Base-by-base conservation (phyloP, 1,140 invertebrate genomes). In the Caenorhabditis latens region DNA sequence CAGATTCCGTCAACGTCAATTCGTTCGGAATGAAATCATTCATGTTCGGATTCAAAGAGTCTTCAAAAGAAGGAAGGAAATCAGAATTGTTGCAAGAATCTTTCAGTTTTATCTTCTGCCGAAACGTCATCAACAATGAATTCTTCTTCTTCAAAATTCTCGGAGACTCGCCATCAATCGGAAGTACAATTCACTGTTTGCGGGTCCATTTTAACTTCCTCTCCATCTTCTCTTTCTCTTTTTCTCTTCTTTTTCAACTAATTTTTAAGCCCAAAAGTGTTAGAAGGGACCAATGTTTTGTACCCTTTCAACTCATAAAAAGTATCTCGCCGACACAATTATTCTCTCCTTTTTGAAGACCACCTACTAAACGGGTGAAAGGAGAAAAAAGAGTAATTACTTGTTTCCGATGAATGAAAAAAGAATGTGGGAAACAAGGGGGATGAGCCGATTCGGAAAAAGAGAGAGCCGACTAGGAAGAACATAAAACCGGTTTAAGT, bases 111-210 rank as follows among this genome's bases (percentile, higher is more conserved):
- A 79, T 79, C 71, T 71, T n/a, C 13, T 19, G 46, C 19, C 46
- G 14, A 46, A n/a, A 53, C 71, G 71, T 79, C 71, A 50, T 79
- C 71, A 79, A 79, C 46, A 71, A 71, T 71, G 65, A 46, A 21
- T 63, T 63, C 24, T 71, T 46, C 42, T 43, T 19, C n/a, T 40
- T 9, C 24, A 13, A 16, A 71, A 71, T 43, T 71, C 65, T 71
- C 65, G 65, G 46, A 71, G 65, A 48, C 65, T 71, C 42, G 65
- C 65, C 71, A 79, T 79, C 71, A 79, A 79, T 79, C 71, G 71
- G 71, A 79, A 79, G 71, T 79, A 79, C 71, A 79, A 79, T 79
- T 79, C 71, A 79, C 71, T 79, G 71, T 79, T 79, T 79, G 71
- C 71, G 71, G 19, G 71, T 79, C 71, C 43, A 79, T 79, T 79